phyloP scores from a whole-genome alignment of 2,113 vertebrate species.

The Tetraodon nigroviridis region DNA sequence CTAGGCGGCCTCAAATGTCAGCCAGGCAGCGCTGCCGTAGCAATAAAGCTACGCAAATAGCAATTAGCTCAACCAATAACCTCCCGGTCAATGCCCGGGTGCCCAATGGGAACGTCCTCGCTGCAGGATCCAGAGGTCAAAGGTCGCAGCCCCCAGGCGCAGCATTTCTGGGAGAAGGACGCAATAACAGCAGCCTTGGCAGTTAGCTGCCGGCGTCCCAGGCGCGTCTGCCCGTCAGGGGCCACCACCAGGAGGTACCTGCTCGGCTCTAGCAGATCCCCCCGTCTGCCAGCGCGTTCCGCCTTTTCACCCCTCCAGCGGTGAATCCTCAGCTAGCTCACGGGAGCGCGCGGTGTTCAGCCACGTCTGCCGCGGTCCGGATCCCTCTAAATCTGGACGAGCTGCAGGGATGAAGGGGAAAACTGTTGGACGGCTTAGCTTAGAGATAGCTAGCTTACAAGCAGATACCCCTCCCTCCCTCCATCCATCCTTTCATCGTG shows the following conservation, averaged over 20 bases:
- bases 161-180: neutral
- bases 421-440: too few species aligned
- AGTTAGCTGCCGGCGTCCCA: constrained; percentile 9
- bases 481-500: too few species aligned
- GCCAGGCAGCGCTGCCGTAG: constrained; percentile 48
- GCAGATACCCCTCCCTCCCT: too few species aligned
- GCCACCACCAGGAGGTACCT: constrained; percentile 42
- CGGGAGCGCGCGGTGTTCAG: neutral
- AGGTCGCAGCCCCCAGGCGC: constrained; percentile 45
- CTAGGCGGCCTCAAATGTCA: constrained; percentile 60
- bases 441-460: too few species aligned
- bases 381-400: too few species aligned
- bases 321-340: too few species aligned
- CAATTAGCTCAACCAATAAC: constrained; percentile 74
- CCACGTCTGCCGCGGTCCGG: neutral
- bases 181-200: too few species aligned
- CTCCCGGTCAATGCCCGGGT: constrained; percentile 65
- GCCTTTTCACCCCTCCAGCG: constrained; percentile 36
- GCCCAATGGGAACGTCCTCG: constrained; percentile 40
- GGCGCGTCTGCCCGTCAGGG: constrained; percentile 27
- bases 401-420: too few species aligned
- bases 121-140: constrained; percentile 42
- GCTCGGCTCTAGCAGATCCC: too few species aligned
- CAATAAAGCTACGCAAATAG: constrained; percentile 79
- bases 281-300: constrained; percentile 19